A percentile compares a stretch with the other conserved stretches of the same genome.
Conservation (phyloP, 2,113 vertebrate genomes). For the Nibea coibor region DNA sequence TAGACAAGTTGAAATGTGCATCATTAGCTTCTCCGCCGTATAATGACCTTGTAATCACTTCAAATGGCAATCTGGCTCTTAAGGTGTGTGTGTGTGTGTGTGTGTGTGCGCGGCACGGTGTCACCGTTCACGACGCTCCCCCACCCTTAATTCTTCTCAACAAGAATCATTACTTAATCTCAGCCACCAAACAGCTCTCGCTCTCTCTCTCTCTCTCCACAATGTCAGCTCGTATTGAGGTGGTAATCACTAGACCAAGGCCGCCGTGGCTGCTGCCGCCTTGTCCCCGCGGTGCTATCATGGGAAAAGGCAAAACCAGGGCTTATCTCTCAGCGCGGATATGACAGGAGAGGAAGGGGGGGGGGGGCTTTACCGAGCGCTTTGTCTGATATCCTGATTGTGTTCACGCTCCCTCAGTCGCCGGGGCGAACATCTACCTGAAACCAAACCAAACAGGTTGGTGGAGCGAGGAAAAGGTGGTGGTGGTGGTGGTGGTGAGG, state of each 20-base stretch:
- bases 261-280: slow-evolving; percentile 38
- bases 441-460: slow-evolving; percentile 64
- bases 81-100: slow-evolving; percentile 69
- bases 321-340: slow-evolving; percentile 68
- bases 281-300: slow-evolving; percentile 56
- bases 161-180: slow-evolving; percentile 76
- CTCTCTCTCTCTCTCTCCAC: slow-evolving; percentile 42
- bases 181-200: slow-evolving; percentile 42
- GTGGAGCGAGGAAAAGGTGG: neutral
- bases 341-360: slow-evolving; percentile 60
- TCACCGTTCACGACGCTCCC: neutral
- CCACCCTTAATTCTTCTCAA: slow-evolving; percentile 59
- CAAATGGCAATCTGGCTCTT: slow-evolving; percentile 64
- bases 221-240: slow-evolving; percentile 55
- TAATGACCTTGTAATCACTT: slow-evolving; percentile 83
- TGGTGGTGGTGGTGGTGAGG: too few relatives aligned
- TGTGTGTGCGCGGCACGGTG: slow-evolving; percentile 25
- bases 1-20: slow-evolving; percentile 72
- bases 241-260: slow-evolving; percentile 64
- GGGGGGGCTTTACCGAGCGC: slow-evolving; percentile 47
- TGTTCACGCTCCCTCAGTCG: slow-evolving; percentile 53
- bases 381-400: slow-evolving; percentile 64
- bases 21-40: slow-evolving; percentile 73
- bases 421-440: slow-evolving; percentile 66
- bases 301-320: slow-evolving; percentile 62